Percentiles rank a stretch among this genome's conserved stretches.
phyloP scores from a whole-genome alignment of 1,140 invertebrate species.

The Monomorium pharaonis region DNA sequence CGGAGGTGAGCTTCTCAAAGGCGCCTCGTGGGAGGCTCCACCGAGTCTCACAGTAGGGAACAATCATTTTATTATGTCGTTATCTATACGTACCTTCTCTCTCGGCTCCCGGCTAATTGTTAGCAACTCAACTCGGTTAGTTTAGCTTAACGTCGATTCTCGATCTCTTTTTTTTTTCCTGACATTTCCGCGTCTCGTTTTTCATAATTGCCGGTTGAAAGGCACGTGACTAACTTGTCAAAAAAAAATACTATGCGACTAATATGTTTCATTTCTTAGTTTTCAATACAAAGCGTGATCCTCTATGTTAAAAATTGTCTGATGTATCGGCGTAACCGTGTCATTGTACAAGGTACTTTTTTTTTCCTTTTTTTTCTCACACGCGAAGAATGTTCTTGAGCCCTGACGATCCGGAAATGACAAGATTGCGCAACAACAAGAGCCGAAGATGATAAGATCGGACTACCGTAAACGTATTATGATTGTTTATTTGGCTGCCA shows the following conservation, averaged over 20 bases:
- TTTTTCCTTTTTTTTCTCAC: slow-evolving; percentile 4
- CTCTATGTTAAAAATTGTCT: not conserved
- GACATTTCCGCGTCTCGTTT: not conserved
- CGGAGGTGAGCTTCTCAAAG: not conserved
- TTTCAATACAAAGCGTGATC: not conserved
- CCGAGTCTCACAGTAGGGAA: slow-evolving; percentile 55
- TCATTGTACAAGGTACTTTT: slow-evolving; percentile 42
- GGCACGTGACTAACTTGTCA: not conserved
- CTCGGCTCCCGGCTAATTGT: slow-evolving; percentile 60
- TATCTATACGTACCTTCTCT: slow-evolving; percentile 18
- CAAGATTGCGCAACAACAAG: slow-evolving; percentile 57
- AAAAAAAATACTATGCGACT: not conserved
- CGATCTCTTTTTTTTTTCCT: not conserved
- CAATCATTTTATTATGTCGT: slow-evolving; percentile 69
- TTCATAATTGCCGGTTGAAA: not conserved
- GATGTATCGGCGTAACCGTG: slow-evolving; percentile 10
- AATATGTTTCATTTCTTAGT: not conserved
- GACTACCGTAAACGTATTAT: slow-evolving; percentile 9
- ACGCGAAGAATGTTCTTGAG: not conserved
- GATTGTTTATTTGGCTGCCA: slow-evolving; percentile 29
- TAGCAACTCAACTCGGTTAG: slow-evolving; percentile 33
- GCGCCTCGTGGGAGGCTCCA: slow-evolving; percentile 56
- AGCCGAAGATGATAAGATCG: slow-evolving; percentile 39
- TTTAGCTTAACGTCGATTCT: slow-evolving; percentile 2
- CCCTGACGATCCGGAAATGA: slow-evolving; percentile 58